Conservation (phyloP, 2,888 invertebrate genomes). For the Catonia carolina region DNA sequence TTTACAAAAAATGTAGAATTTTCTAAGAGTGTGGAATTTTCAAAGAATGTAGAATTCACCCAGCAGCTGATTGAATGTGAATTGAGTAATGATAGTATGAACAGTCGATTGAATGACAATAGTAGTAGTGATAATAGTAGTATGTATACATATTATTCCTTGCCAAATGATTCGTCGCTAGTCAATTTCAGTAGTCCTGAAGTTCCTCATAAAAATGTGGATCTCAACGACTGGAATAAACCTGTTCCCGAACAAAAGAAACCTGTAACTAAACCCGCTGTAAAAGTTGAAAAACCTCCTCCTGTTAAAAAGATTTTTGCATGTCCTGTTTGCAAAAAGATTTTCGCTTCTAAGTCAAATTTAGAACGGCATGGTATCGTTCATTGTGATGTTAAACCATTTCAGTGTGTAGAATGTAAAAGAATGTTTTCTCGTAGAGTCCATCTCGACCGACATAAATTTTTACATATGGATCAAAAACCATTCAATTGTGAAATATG, state of each 20-base stretch:
- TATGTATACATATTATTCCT: constrained; percentile 1
- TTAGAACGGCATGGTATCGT: background rate
- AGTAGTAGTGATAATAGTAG: constrained; percentile 11
- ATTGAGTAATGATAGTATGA: constrained; percentile 1
- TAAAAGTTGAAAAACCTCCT: background rate
- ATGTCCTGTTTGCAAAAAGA: constrained; percentile 1
- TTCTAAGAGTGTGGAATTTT: no score
- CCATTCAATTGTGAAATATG: constrained; percentile 2
- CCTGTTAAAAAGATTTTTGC: constrained; percentile 1
- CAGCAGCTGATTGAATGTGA: background rate
- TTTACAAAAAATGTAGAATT: no score
- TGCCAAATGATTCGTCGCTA: constrained; percentile 6
- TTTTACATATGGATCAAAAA: constrained; percentile 8
- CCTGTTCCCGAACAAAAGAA: constrained; percentile 6
- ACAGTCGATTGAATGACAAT: constrained; percentile 4
- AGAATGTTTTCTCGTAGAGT: constrained; percentile 1
- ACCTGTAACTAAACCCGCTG: background rate
- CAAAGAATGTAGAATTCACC: no score
- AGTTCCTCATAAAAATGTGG: background rate
- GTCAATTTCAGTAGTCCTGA: constrained; percentile 7
- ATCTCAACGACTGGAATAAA: constrained; percentile 7
- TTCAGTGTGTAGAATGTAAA: constrained; percentile 8
- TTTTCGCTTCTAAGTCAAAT: constrained; percentile 4
- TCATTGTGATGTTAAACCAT: constrained; percentile 3
- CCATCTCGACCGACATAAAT: constrained; percentile 2